Evolutionary conservation across 2,113 vertebrate genomes (phyloP).

Genomic region (Arizona elegans): DNA sequence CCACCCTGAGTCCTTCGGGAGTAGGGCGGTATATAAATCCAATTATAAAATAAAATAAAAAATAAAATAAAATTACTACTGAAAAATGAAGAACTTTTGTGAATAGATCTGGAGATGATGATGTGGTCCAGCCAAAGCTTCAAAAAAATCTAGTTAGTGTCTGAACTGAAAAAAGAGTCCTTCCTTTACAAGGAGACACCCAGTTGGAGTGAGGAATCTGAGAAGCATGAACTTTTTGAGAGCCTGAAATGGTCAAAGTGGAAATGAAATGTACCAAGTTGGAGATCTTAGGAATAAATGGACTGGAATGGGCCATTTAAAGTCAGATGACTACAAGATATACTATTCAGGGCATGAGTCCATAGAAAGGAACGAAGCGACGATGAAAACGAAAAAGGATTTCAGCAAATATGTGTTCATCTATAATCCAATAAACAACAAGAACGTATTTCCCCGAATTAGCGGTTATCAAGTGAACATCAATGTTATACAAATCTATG

Average conservation of each 20-base stretch:
- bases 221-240: not conserved
- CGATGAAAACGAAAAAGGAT: not conserved
- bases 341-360: not conserved
- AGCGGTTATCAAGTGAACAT: not conserved
- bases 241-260: not conserved
- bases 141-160: not conserved
- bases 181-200: not conserved
- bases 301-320: not conserved
- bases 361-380: not conserved
- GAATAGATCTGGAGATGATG: not conserved
- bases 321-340: not conserved
- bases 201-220: not conserved
- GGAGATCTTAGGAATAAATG: not conserved
- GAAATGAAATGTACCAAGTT: not conserved
- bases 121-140: not conserved
- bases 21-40: too few relatives aligned
- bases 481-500: not conserved
- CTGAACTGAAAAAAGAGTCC: not conserved
- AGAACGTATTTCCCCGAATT: not conserved
- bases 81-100: not conserved
- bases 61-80: not conserved
- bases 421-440: not conserved
- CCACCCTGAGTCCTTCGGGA: too few relatives aligned
- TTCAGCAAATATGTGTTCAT: not conserved
- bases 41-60: too few relatives aligned